These are phyloP conservation scores for Oophaga sylvatica DNA, from an alignment of 2,797 vertebrate genomes.

Conservation along the genomic window DNA sequence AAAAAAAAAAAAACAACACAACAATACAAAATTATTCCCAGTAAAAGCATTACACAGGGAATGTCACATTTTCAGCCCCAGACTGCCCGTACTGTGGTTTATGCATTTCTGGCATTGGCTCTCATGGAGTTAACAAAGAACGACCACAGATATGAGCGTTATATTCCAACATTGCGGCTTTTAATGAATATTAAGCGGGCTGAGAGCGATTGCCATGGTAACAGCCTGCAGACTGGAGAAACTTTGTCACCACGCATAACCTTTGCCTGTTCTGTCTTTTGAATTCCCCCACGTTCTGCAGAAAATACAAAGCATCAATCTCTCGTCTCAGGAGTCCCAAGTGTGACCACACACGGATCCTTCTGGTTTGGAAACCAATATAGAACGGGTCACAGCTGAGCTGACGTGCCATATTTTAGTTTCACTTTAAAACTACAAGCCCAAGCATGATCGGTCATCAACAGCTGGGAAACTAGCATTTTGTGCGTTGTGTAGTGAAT, in stretches of 20 bases:
- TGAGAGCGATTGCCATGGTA: constrained; percentile 20
- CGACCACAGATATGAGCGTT: neutral
- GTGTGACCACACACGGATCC: neutral
- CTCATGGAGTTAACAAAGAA: neutral
- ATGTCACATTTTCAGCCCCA: too few species aligned
- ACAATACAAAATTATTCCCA: too few species aligned
- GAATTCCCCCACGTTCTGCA: neutral
- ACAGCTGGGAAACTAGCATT: too few species aligned
- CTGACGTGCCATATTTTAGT: too few species aligned
- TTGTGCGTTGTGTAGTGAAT: too few species aligned
- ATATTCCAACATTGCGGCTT: neutral
- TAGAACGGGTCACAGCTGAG: too few species aligned
- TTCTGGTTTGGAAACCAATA: too few species aligned
- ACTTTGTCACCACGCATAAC: neutral
- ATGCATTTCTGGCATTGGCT: neutral
- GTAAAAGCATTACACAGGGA: too few species aligned
- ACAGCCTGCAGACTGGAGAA: neutral
- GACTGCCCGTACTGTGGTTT: neutral
- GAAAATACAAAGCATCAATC: neutral
- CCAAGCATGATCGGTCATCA: too few species aligned
- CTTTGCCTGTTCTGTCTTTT: neutral
- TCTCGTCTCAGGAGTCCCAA: neutral
- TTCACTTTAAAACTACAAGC: too few species aligned
- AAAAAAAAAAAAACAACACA: too few species aligned
- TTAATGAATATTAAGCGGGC: constrained; percentile 42